Evolutionary conservation across 1,140 invertebrate species (phyloP).

Genomic region (Lamellibrachia luymesi): DNA sequence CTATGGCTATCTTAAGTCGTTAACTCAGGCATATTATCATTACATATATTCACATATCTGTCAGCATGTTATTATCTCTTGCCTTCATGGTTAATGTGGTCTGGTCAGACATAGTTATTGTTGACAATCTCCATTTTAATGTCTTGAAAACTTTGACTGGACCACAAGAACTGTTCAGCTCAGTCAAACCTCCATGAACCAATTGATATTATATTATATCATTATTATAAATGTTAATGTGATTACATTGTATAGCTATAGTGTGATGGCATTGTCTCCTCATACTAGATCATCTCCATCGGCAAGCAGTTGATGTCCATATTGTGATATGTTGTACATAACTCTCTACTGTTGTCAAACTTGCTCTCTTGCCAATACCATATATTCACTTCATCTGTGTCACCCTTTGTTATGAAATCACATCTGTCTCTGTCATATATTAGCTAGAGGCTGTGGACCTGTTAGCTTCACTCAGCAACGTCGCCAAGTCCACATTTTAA

Average conservation of each 20-base stretch:
- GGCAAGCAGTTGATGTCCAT: no score
- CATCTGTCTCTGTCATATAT: background rate
- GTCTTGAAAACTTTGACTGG: background rate
- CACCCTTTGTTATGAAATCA: background rate
- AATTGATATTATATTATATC: background rate
- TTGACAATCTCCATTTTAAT: background rate
- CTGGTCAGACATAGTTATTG: background rate
- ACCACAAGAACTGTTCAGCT: background rate
- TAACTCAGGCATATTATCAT: background rate
- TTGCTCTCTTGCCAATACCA: background rate
- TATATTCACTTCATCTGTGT: background rate
- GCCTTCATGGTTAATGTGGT: background rate
- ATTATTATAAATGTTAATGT: no score
- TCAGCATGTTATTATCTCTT: background rate
- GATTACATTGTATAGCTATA: no score
- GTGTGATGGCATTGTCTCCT: no score
- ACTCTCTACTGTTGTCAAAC: no score
- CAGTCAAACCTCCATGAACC: background rate
- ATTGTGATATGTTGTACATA: no score
- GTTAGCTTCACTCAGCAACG: background rate
- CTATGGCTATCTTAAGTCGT: background rate
- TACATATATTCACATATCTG: background rate
- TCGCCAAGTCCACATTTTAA: background rate
- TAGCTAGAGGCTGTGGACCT: background rate
- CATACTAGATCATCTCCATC: no score